Conservation (phyloP, 2,113 vertebrate genomes). For the Aegotheles bennettii region DNA sequence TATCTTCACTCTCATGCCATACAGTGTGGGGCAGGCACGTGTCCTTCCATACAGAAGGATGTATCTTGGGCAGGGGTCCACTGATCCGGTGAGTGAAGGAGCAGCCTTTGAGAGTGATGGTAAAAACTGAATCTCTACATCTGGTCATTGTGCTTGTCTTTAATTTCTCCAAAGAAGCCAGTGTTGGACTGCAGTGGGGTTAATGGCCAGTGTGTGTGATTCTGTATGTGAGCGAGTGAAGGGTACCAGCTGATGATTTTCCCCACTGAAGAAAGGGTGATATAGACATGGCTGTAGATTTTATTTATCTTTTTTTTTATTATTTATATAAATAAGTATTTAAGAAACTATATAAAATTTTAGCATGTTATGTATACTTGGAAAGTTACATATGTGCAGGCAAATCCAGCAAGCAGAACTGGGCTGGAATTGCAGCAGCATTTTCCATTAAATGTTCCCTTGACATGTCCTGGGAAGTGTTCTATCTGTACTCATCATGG, state of each 20-base stretch:
- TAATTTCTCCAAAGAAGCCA: neutral
- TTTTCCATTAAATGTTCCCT: neutral
- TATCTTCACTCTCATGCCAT: neutral
- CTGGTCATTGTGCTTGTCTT: neutral
- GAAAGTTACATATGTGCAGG: neutral
- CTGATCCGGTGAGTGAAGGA: neutral
- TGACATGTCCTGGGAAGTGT: neutral
- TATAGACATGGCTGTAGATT: neutral
- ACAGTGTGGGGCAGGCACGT: neutral
- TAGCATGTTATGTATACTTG: neutral
- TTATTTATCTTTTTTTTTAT: neutral
- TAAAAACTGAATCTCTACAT: neutral
- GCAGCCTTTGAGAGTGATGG: neutral
- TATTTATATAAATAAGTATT: neutral
- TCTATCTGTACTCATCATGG: neutral
- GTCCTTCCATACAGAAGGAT: neutral
- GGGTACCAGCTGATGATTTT: neutral
- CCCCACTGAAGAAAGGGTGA: neutral
- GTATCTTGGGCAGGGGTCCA: neutral
- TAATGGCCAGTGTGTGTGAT: neutral
- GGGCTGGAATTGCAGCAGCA: neutral
- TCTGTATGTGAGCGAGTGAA: neutral
- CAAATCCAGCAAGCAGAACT: neutral
- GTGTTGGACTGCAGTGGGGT: neutral
- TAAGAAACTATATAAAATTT: neutral